phyloP scores from a whole-genome alignment of 2,888 invertebrate species.

The Allacma fusca region DNA sequence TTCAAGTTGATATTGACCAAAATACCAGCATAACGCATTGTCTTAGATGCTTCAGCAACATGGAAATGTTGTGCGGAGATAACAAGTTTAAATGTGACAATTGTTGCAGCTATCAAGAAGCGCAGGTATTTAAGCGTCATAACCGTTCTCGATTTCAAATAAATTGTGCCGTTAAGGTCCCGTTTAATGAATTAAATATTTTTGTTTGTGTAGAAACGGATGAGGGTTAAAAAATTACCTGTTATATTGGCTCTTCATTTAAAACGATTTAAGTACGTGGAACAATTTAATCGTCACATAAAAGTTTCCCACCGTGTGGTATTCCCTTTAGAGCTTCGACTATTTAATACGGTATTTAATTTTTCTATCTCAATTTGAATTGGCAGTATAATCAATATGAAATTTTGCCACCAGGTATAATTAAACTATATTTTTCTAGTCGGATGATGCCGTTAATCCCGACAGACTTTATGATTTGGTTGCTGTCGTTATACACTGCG shows the following conservation, averaged over 20 bases:
- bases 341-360: conserved; percentile 88
- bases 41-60: conserved; percentile 95
- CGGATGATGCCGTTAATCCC: conserved; percentile 97
- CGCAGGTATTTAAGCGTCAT: conserved; percentile 71
- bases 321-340: conserved; percentile 94
- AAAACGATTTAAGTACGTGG: conserved; percentile 97
- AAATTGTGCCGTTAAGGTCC: background rate
- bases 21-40: conserved; percentile 99
- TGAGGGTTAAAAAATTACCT: conserved; percentile 98
- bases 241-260: conserved; percentile 97
- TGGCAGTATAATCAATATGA: background rate
- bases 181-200: too few species aligned
- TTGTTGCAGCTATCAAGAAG: conserved; percentile 99
- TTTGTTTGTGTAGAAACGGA: conserved; percentile 74
- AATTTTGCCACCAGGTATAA: too few species aligned
- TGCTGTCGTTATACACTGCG: conserved; percentile 99
- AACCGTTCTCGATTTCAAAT: background rate
- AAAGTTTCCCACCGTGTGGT: conserved; percentile 99
- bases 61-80: conserved; percentile 97
- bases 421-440: too few species aligned
- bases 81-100: conserved; percentile 99
- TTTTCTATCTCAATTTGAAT: background rate
- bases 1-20: conserved; percentile 99
- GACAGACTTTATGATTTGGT: conserved; percentile 98
- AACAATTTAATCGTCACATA: conserved; percentile 97